Evolutionary conservation across 2,888 invertebrate species (phyloP).

Genomic region (Crocallis elinguaria): DNA sequence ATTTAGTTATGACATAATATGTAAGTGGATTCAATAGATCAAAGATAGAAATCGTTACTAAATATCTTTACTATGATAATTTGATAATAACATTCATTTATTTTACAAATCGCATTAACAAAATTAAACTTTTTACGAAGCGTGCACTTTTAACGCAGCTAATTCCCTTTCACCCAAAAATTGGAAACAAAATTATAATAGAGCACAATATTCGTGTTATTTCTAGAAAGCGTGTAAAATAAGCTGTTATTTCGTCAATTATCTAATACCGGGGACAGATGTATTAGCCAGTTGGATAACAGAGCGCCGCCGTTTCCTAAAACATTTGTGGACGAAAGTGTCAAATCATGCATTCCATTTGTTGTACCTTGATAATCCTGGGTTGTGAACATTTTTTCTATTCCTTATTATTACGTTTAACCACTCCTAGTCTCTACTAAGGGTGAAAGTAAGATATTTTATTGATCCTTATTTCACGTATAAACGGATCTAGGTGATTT

Average conservation of each 20-base stretch:
- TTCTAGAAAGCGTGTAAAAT: slow-evolving; percentile 75
- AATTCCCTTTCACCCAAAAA: slow-evolving; percentile 57
- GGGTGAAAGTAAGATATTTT: no score
- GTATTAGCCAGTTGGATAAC: slow-evolving; percentile 65
- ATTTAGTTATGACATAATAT: no score
- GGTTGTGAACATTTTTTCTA: slow-evolving; percentile 55
- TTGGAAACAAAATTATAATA: slow-evolving; percentile 53
- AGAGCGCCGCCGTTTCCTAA: slow-evolving; percentile 67
- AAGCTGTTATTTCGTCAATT: slow-evolving; percentile 76
- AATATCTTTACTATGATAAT: no score
- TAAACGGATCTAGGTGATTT: no score
- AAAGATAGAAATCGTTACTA: no score
- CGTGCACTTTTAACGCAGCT: slow-evolving; percentile 35
- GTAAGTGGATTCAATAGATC: no score
- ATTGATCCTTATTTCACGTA: no score
- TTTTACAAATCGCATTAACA: slow-evolving; percentile 1
- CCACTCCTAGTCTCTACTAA: no score
- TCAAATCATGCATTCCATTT: slow-evolving; percentile 81
- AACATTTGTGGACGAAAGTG: slow-evolving; percentile 77
- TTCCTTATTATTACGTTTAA: no score
- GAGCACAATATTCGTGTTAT: slow-evolving; percentile 46
- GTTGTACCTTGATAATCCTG: slow-evolving; percentile 55
- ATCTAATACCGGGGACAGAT: slow-evolving; percentile 56
- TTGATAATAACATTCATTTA: not conserved
- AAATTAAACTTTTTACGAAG: slow-evolving; percentile 41